These are phyloP conservation scores for Drosophila helvetica DNA, from an alignment of 2,888 invertebrate genomes.

Conservation along the genomic window DNA sequence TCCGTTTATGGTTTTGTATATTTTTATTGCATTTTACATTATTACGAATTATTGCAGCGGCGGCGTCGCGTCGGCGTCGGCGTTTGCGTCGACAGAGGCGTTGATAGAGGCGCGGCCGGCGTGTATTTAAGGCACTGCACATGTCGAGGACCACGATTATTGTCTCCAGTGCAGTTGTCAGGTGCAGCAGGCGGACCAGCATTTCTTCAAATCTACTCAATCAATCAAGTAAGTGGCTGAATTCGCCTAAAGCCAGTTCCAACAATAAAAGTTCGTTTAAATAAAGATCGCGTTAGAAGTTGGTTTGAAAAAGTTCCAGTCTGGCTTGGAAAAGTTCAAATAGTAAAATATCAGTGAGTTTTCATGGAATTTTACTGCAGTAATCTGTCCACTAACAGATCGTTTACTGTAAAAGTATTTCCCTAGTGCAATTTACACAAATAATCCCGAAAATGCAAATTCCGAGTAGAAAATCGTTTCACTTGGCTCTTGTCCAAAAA, in stretches of 20 bases:
- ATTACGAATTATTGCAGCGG: conserved; percentile 35
- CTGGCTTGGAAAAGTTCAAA: neutral
- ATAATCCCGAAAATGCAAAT: no score
- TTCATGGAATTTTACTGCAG: no score
- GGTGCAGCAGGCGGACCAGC: conserved; percentile 36
- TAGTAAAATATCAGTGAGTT: no score
- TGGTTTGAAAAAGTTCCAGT: neutral
- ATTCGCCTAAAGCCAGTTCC: no score
- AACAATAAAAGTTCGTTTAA: no score
- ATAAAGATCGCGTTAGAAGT: neutral
- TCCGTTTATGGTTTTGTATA: neutral
- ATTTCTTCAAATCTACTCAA: conserved; percentile 29
- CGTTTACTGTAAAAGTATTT: no score
- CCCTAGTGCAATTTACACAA: no score
- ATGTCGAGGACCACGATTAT: conserved; percentile 31
- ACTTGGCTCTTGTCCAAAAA: no score
- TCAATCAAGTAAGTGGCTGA: conserved; percentile 32
- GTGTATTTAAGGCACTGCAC: conserved; percentile 32
- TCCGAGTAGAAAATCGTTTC: no score
- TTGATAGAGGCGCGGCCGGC: neutral
- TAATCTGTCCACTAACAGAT: no score
- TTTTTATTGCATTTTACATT: conserved; percentile 33
- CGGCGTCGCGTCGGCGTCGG: neutral
- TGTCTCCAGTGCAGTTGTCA: conserved; percentile 47
- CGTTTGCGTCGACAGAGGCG: neutral